A percentile compares a stretch with the other conserved stretches of the same genome.
Evolutionary conservation across 2,797 vertebrate genomes (phyloP).

Genomic region (Spinus pinus): DNA sequence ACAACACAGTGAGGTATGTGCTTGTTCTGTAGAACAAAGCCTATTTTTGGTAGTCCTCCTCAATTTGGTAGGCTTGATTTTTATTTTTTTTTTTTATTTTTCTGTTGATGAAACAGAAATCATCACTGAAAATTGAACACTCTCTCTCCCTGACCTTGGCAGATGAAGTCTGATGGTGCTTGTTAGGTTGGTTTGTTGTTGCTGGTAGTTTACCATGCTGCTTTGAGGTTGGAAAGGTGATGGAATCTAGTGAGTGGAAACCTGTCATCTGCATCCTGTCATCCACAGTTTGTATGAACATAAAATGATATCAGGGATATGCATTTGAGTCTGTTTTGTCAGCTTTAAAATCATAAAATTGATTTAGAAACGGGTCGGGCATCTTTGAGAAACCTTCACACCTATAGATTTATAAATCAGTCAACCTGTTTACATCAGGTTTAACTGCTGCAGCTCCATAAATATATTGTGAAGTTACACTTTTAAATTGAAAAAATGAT

Average conservation of each 20-base stretch:
- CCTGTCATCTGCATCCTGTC: neutral
- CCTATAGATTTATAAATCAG: neutral
- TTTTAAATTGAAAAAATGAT: neutral
- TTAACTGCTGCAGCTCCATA: neutral
- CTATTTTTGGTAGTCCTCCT: neutral
- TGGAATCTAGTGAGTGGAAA: neutral
- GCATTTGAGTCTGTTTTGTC: neutral
- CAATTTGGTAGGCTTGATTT: neutral
- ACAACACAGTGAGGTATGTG: neutral
- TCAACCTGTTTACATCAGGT: neutral
- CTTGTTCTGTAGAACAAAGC: neutral
- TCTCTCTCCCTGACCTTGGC: accelerated
- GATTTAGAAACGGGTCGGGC: neutral
- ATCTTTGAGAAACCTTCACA: neutral
- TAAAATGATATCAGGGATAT: neutral
- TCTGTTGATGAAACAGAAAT: neutral
- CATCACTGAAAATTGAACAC: neutral
- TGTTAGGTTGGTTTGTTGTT: neutral
- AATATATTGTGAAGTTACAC: accelerated
- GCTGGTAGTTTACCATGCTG: neutral
- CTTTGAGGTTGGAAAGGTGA: neutral
- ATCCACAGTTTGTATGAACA: neutral
- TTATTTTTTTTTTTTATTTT: neutral
- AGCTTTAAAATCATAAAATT: neutral
- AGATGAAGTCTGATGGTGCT: neutral